These are phyloP conservation scores for Chymomyza amoena DNA, from an alignment of 2,888 invertebrate genomes.

Conservation along the genomic window DNA sequence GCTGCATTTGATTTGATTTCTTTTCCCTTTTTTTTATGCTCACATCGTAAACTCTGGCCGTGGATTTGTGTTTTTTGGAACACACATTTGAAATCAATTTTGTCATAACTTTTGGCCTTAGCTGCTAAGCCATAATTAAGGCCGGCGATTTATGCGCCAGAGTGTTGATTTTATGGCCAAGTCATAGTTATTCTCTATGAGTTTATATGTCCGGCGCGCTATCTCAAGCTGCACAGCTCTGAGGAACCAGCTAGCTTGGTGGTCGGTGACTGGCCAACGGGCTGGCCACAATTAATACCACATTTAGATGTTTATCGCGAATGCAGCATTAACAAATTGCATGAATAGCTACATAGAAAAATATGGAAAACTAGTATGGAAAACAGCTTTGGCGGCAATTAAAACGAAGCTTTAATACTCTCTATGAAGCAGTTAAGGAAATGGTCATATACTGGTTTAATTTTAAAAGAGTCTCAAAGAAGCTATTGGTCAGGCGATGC, in stretches of 20 bases:
- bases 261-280: not conserved
- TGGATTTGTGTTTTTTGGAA: not conserved
- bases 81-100: constrained; percentile 57
- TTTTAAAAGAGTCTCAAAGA: no score
- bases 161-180: constrained; percentile 4
- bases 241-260: not conserved
- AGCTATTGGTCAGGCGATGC: no score
- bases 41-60: constrained; percentile 44
- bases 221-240: constrained; percentile 13
- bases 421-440: not conserved
- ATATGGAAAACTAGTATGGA: not conserved
- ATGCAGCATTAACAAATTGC: constrained; percentile 27
- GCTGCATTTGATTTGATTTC: constrained; percentile 63
- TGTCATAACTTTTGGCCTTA: constrained; percentile 5
- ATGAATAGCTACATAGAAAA: not conserved
- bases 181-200: not conserved
- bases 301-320: constrained; percentile 58
- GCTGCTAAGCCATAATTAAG: constrained; percentile 35
- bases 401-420: not conserved
- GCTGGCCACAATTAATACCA: constrained; percentile 54
- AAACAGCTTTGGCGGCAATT: not conserved
- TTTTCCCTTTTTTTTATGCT: constrained; percentile 46
- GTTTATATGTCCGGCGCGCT: not conserved
- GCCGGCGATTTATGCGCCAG: constrained; percentile 30
- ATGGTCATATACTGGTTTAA: no score